Conservation (phyloP, 2,797 vertebrate genomes). For the Eulemur albifrons region DNA sequence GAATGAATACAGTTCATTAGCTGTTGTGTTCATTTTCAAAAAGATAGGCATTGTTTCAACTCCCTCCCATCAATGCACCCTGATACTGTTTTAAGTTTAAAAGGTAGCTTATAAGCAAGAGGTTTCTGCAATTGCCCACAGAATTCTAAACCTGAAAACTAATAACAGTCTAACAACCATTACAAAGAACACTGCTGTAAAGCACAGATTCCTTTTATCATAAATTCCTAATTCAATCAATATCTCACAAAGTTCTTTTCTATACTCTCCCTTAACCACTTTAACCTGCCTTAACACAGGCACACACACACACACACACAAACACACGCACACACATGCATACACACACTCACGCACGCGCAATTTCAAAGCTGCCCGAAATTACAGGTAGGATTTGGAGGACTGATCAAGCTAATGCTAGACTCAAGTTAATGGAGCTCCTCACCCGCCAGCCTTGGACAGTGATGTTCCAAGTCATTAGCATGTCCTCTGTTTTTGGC, state of each 20-base stretch:
- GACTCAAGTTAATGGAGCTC: neutral
- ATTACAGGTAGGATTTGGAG: neutral
- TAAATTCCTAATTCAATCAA: neutral
- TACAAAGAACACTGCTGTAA: neutral
- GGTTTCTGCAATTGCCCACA: neutral
- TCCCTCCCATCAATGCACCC: neutral
- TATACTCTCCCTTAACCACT: neutral
- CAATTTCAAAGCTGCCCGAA: neutral
- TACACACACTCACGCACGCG: neutral
- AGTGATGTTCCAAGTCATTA: conserved; percentile 21
- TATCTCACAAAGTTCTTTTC: neutral
- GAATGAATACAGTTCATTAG: neutral
- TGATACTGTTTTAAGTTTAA: neutral
- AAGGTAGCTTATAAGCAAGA: neutral
- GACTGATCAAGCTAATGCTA: neutral
- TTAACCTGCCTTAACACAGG: neutral
- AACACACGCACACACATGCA: neutral
- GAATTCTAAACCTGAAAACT: neutral
- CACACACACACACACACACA: neutral
- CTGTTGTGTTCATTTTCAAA: neutral
- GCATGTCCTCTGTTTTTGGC: neutral
- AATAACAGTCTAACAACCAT: neutral
- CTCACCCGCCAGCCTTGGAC: neutral
- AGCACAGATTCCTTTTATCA: neutral
- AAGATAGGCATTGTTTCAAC: neutral